Conservation (phyloP, 2,113 vertebrate species). For the Channa maculata region DNA sequence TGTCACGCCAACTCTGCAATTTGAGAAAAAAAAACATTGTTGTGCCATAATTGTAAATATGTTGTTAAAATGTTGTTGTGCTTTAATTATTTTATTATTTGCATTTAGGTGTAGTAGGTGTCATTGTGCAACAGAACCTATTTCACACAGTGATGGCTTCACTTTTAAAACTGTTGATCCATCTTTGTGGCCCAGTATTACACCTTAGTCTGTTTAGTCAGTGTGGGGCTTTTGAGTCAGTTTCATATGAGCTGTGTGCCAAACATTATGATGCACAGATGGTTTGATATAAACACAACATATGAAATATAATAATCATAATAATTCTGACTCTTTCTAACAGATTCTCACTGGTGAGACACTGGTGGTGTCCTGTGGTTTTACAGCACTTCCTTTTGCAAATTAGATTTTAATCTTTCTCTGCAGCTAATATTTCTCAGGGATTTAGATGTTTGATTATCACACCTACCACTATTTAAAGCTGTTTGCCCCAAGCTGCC, state of each 20-base stretch:
- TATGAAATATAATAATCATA: slow-evolving; percentile 58
- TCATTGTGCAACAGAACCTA: slow-evolving; percentile 34
- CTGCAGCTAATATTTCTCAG: slow-evolving; percentile 14
- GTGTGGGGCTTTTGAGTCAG: slow-evolving; percentile 2
- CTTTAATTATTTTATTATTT: slow-evolving; percentile 1
- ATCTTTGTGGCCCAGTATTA: slow-evolving; percentile 19
- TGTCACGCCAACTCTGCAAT: background rate
- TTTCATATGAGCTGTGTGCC: slow-evolving; percentile 32
- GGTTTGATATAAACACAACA: slow-evolving; percentile 59
- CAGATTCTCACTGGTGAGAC: slow-evolving; percentile 39
- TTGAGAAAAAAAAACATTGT: background rate
- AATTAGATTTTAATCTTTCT: slow-evolving; percentile 19
- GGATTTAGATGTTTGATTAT: slow-evolving; percentile 21
- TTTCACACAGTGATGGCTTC: slow-evolving; percentile 39
- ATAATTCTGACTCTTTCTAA: slow-evolving; percentile 44
- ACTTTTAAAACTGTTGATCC: slow-evolving; percentile 25
- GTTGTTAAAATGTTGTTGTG: slow-evolving; percentile 1
- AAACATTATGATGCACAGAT: slow-evolving; percentile 63
- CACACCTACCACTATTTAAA: slow-evolving; percentile 16
- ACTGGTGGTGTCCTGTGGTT: slow-evolving; percentile 22
- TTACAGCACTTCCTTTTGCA: slow-evolving; percentile 13
- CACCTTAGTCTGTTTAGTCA: slow-evolving; percentile 53
- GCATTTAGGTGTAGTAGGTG: slow-evolving; percentile 15
- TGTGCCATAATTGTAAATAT: background rate
- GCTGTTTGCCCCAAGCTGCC: slow-evolving; percentile 1